Percentiles rank a stretch among this genome's conserved stretches.
phyloP scores from a whole-genome alignment of 2,113 vertebrate species.

The Nesogale talazaci region DNA sequence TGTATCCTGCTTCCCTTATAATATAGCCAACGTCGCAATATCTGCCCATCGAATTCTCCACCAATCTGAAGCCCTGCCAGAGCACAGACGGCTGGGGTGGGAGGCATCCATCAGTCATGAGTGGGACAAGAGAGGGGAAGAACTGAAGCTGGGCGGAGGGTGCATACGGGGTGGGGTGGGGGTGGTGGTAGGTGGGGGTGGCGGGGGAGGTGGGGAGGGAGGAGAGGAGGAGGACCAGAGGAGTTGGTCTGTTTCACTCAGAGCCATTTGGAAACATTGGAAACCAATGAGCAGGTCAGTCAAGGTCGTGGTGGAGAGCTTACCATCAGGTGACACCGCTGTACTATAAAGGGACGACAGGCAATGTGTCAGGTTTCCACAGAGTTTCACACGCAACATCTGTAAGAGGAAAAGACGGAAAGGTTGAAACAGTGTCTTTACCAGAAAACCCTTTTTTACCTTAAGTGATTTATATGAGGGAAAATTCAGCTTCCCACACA shows the following conservation, averaged over 20 bases:
- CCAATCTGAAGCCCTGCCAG: too few relatives aligned
- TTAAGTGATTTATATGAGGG: not conserved
- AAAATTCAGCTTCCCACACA: not conserved
- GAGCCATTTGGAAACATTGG: not conserved
- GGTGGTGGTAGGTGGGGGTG: too few relatives aligned
- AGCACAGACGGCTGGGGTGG: not conserved
- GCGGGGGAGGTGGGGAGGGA: too few relatives aligned
- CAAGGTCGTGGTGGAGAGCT: conserved; percentile 30
- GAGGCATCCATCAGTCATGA: not conserved
- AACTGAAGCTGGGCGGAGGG: not conserved
- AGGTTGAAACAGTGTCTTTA: not conserved
- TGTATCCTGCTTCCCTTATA: not conserved
- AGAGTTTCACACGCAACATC: conserved; percentile 67
- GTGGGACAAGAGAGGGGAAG: not conserved
- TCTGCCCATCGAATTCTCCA: too few relatives aligned
- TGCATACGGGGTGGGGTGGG: not conserved
- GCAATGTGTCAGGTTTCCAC: not conserved
- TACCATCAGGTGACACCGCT: conserved; percentile 85
- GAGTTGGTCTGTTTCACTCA: not conserved
- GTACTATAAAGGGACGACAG: conserved; percentile 66
- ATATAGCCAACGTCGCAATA: not conserved
- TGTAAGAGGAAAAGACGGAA: conserved; percentile 60
- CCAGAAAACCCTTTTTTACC: not conserved
- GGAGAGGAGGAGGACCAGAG: not conserved
- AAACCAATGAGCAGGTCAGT: not conserved